Percentiles rank a stretch among this genome's conserved stretches.
Evolutionary conservation across 1,140 invertebrate genomes (phyloP).

Genomic region (Danaus melanippus): DNA sequence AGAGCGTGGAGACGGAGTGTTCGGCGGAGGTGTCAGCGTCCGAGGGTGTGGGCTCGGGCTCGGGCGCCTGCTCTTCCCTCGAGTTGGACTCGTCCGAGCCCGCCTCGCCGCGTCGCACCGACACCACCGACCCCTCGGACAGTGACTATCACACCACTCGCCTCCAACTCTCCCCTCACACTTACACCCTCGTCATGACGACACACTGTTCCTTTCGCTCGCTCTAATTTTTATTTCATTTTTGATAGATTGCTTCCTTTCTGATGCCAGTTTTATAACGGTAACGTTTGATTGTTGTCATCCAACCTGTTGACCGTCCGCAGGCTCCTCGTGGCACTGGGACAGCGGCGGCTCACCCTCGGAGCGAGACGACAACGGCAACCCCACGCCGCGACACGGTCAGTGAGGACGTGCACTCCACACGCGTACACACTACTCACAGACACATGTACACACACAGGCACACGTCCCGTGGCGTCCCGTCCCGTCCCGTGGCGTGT

Average conservation of each 20-base stretch:
- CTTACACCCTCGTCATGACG: too few relatives aligned
- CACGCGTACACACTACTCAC: background rate
- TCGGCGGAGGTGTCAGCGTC: conserved; percentile 3
- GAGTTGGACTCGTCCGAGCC: conserved; percentile 45
- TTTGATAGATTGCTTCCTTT: too few relatives aligned
- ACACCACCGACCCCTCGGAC: conserved; percentile 19
- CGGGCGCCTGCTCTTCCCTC: conserved; percentile 37
- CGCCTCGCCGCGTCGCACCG: conserved; percentile 17
- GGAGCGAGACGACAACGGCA: conserved; percentile 36
- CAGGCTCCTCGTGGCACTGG: conserved; percentile 29
- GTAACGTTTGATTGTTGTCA: background rate
- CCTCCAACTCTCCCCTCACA: too few relatives aligned
- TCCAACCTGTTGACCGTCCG: conserved; percentile 7
- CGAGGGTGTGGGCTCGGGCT: conserved; percentile 26
- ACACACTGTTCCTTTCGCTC: too few relatives aligned
- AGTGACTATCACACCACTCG: conserved; percentile 9
- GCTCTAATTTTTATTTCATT: too few relatives aligned
- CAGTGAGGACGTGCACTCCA: too few relatives aligned
- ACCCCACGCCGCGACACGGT: conserved; percentile 15
- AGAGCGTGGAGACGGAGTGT: conserved; percentile 7
- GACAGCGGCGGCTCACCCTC: conserved; percentile 29
- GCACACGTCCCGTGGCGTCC: too few relatives aligned
- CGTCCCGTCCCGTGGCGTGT: background rate
- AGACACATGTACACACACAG: background rate
- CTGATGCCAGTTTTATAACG: too few relatives aligned